Evolutionary conservation across 2,797 vertebrate species (phyloP), one percentile per base, ranked within the genome.

Genomic region (Mergus octosetaceus): DNA sequence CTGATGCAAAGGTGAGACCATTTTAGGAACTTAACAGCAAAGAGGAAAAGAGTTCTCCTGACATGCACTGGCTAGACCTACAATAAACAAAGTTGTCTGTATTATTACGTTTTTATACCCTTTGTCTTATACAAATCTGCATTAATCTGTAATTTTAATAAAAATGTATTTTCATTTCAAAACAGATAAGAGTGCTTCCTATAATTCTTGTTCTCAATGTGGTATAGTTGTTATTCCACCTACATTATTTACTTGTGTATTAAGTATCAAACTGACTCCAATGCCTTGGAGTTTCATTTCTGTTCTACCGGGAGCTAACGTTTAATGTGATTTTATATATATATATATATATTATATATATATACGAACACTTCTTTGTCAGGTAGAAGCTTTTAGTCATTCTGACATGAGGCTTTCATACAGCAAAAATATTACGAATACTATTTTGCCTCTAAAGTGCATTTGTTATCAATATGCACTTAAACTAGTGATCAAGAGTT

Each of bases 381-480:
- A 98, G 69, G 89, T 92, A 96, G 97, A 97, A 97, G 97, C 97
- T 97, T 98, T 98, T 97, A 97, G 96, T 98, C 97, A 97, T 97
- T 90, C 89, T 98, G 97, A 98, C 97, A 96, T 73, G 88, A 97
- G 77, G 85, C 89, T 97, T 97, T 97, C 97, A 94, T 18, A 32
- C 72, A 97, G 97, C 96, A 97, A 97, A 98, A 98, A 98, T 98
- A 98, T 98, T 97, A 95, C 97, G 97, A 93, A 97, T 96, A 96
- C 95, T 98, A 96, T 98, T 98, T 98, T 98, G 96, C 96, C 97
- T 98, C 96, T 89, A 89, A 98, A 97, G 97, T 95, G 95, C 97
- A 97, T 98, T 98, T 98, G 97, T 98, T 98, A 98, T 95, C 97
- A 97, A 96, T 97, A 97, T 96, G 97, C 97, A 97, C 97, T 98